Evolutionary conservation across 2,797 vertebrate species (phyloP), one percentile per base, ranked within the genome.

Genomic region (Takifugu rubripes): DNA sequence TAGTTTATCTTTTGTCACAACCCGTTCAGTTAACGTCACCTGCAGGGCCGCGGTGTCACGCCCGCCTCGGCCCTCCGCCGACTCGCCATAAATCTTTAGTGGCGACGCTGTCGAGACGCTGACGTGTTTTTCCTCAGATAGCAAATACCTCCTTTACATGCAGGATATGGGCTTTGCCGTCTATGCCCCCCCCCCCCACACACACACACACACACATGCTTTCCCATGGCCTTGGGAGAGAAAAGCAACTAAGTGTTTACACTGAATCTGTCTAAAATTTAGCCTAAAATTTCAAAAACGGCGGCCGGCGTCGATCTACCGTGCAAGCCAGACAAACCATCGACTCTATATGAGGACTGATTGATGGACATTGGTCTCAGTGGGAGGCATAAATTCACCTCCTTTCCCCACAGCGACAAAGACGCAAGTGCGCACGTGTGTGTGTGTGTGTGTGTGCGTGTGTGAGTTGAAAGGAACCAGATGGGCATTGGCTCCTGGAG

Each of bases 401-500:
- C 9, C 25, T 6, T 15, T 57, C 21, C 31, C 50, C 58, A 47
- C 12, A 66, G 59, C 17, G 66, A 57, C 59, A 72, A 10, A 27
- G 46, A 29, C 29, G 9, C 31, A 31, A 3, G 11, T 36, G 33
- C 4, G 1, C 4, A 12, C 12, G 36, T 40, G 36, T 40, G 2
- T 40, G 36, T 14, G 12, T 40, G 31, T 8, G 9, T 33, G 36
- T 40, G 12, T 40, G 36, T 14, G 12, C 14, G 33, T 8, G 9
- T 33, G 36, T 40, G 12, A 21, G 31, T 61, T 80, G 61, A 77
- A 51, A 63, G 69, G 64, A 88, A 86, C 70, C 91, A 92, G 88
- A 89, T 91, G 89, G 87, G 75, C 55, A 52, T 53, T 71, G 71
- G 58, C 73, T 78, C 67, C 72, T 84, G 86, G 87, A 82, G 81